A percentile compares a stretch with the other conserved stretches of the same genome.
Conservation (phyloP, 1,140 invertebrate genomes). For the Acromyrmex charruanus region DNA sequence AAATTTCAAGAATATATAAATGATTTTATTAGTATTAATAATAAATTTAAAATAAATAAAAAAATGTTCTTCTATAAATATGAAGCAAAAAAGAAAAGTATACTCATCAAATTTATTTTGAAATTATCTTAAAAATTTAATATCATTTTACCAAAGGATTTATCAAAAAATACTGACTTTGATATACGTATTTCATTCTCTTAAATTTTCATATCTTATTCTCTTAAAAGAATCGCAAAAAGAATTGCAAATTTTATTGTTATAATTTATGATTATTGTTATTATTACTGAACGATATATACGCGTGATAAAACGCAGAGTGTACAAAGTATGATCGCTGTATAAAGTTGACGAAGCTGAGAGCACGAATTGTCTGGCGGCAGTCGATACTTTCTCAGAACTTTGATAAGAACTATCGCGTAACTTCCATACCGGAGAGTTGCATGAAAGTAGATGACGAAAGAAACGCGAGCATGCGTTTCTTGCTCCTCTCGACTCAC, state of each 20-base stretch:
- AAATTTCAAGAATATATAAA: neutral
- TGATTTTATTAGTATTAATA: neutral
- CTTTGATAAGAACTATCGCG: conserved; percentile 49
- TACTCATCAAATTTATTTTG: neutral
- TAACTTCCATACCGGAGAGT: conserved; percentile 21
- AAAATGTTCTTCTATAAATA: neutral
- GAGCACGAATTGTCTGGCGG: neutral
- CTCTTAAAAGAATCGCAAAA: neutral
- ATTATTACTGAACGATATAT: conserved; percentile 5
- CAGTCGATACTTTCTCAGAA: conserved; percentile 57
- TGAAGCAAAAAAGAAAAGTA: neutral
- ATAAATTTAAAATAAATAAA: neutral
- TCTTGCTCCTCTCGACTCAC: neutral
- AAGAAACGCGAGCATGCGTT: conserved; percentile 30
- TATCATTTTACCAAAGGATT: neutral
- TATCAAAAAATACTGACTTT: neutral
- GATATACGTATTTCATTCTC: neutral
- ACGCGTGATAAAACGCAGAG: neutral
- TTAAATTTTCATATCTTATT: neutral
- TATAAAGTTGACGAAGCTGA: conserved; percentile 22
- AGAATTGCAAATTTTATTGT: conserved; percentile 10
- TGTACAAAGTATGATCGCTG: neutral
- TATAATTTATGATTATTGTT: neutral
- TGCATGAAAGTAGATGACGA: conserved; percentile 8
- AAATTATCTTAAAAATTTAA: conserved; percentile 10